Percentiles rank a stretch among this genome's conserved stretches.
These are phyloP conservation scores for Dendrocincla tyrannina DNA, from an alignment of 2,797 vertebrate species.

Conservation along the genomic window DNA sequence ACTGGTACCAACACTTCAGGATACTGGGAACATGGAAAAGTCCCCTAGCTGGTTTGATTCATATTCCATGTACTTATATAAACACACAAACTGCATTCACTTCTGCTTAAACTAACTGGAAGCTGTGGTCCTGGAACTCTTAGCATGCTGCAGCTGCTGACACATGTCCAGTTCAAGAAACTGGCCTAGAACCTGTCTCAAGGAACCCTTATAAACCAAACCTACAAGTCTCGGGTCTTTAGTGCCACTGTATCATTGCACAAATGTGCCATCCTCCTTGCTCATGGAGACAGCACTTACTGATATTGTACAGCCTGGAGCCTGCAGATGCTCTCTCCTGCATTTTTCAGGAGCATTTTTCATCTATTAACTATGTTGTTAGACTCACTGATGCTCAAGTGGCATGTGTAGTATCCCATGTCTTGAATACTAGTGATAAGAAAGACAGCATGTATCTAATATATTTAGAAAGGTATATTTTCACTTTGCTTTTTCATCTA, in stretches of 20 bases:
- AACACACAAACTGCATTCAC: rapidly evolving
- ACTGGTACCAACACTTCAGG: not conserved
- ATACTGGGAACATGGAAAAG: not conserved
- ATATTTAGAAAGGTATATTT: not conserved
- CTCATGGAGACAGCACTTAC: not conserved
- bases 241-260: not conserved
- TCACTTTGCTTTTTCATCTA: not conserved
- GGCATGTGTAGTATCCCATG: not conserved
- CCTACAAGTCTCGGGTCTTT: not conserved
- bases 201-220: not conserved
- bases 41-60: not conserved
- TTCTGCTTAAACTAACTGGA: not conserved
- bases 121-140: not conserved
- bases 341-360: not conserved
- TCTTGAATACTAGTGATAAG: not conserved
- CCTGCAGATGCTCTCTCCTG: not conserved
- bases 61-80: not conserved
- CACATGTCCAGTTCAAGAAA: not conserved
- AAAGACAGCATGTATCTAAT: not conserved
- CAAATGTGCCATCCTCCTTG: not conserved
- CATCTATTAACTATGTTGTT: rapidly evolving
- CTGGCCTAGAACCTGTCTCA: rapidly evolving
- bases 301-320: not conserved
- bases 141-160: not conserved
- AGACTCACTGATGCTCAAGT: rapidly evolving